Evolutionary conservation across 2,888 invertebrate species (phyloP).

Genomic region (Ommatoiulus sabulosus): DNA sequence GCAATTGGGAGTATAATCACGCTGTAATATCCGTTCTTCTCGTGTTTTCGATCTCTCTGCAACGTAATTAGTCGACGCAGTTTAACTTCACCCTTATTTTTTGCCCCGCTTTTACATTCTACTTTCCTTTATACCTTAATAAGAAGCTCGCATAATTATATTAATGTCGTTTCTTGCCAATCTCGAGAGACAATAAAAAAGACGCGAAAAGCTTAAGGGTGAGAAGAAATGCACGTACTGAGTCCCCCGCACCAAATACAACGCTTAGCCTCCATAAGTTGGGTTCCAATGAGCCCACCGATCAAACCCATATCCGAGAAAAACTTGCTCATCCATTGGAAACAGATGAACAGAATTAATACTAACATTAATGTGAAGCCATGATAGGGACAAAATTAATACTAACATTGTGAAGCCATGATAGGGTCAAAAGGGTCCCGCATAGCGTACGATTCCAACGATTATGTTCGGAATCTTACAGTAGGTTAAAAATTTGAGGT

Average conservation of each 20-base stretch:
- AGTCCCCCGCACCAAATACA: background rate
- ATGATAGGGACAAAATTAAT: too few relatives aligned
- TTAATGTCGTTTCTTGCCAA: conserved; percentile 43
- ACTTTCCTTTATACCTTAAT: conserved; percentile 31
- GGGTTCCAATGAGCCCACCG: background rate
- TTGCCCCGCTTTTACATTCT: conserved; percentile 20
- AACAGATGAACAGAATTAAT: background rate
- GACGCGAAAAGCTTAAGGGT: conserved; percentile 43
- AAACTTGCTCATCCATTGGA: background rate
- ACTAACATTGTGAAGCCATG: too few relatives aligned
- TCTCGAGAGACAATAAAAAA: conserved; percentile 43
- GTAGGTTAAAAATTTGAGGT: too few relatives aligned
- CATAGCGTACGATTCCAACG: background rate
- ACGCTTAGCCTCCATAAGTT: background rate
- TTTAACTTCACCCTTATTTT: conserved; percentile 35
- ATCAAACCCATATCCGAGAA: background rate
- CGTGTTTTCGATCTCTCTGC: conserved; percentile 40
- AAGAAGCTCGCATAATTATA: conserved; percentile 43
- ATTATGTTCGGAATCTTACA: too few relatives aligned
- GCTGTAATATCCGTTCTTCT: conserved; percentile 43
- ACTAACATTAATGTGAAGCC: too few relatives aligned
- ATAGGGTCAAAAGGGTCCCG: background rate
- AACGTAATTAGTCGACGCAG: conserved; percentile 17
- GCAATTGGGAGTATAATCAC: conserved; percentile 43
- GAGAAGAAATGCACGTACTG: conserved; percentile 43